These are phyloP conservation scores for Apogon talboti DNA, from an alignment of 2,797 vertebrate species.

Conservation along the genomic window DNA sequence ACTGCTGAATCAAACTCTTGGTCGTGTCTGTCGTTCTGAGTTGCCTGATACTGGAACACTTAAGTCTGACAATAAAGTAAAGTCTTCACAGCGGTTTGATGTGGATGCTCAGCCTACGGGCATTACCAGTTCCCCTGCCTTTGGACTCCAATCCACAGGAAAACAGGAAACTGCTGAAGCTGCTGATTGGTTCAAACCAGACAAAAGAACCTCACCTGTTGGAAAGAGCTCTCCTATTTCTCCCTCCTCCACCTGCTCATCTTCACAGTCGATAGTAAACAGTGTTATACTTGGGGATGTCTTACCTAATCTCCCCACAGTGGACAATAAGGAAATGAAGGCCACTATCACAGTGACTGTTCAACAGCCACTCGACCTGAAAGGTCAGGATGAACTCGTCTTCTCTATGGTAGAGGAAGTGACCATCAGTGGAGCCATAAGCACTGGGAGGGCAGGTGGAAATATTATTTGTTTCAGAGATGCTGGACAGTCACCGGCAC, in stretches of 20 bases:
- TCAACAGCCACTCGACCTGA: constrained; percentile 94
- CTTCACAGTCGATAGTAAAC: constrained; percentile 74
- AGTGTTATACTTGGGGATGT: constrained; percentile 67
- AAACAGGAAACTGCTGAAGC: constrained; percentile 49
- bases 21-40: constrained; percentile 80
- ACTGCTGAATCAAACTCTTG: constrained; percentile 87
- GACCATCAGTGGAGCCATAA: constrained; percentile 89
- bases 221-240: constrained; percentile 94
- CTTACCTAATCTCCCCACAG: constrained; percentile 63
- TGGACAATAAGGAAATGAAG: constrained; percentile 87
- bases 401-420: constrained; percentile 97
- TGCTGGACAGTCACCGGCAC: constrained; percentile 80
- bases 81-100: constrained; percentile 82
- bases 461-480: constrained; percentile 95
- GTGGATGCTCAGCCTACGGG: constrained; percentile 83
- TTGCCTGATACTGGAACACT: constrained; percentile 46
- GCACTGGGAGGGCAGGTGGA: constrained; percentile 85
- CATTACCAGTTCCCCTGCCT: constrained; percentile 62
- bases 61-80: constrained; percentile 54
- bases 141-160: constrained; percentile 52
- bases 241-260: constrained; percentile 67
- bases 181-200: constrained; percentile 81
- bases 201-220: constrained; percentile 89
- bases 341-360: constrained; percentile 95
- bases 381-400: constrained; percentile 95